Conservation (phyloP, 1,140 invertebrate genomes). For the Hesperophylax magnus region DNA sequence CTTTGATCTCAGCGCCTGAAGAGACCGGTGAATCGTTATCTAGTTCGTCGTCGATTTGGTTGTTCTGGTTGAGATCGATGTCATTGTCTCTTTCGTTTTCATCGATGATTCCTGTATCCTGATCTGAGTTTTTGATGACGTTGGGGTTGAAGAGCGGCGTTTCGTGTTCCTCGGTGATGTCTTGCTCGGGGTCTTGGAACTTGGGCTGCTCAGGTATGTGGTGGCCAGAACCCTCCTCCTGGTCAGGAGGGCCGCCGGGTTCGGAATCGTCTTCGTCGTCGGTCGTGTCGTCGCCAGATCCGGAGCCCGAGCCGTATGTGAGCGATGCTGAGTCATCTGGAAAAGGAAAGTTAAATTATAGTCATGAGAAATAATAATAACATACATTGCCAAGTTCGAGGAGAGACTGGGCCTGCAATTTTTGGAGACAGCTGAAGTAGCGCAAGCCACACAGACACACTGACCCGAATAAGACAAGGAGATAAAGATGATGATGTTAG, state of each 20-base stretch:
- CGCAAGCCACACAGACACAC: too few relatives aligned
- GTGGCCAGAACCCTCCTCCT: conserved; percentile 53
- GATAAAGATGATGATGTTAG: too few relatives aligned
- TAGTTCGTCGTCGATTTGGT: conserved; percentile 41
- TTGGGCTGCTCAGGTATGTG: conserved; percentile 45
- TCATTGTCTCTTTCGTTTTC: conserved; percentile 51
- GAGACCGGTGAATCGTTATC: conserved; percentile 49
- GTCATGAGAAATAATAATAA: conserved; percentile 23
- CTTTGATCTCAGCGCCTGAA: conserved; percentile 67
- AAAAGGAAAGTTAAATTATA: neutral
- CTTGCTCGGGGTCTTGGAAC: conserved; percentile 43
- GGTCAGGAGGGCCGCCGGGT: conserved; percentile 44
- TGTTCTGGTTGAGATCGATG: conserved; percentile 49
- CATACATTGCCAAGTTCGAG: too few relatives aligned
- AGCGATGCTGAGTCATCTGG: conserved; percentile 32
- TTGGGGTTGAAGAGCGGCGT: conserved; percentile 56
- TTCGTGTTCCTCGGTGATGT: conserved; percentile 54
- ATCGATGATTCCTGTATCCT: conserved; percentile 58
- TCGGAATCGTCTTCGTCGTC: conserved; percentile 61
- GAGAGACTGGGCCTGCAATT: too few relatives aligned
- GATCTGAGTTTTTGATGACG: conserved; percentile 58
- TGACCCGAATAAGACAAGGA: too few relatives aligned
- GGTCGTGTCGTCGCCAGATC: conserved; percentile 66
- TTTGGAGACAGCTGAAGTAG: too few relatives aligned
- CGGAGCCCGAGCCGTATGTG: conserved; percentile 64